These are phyloP conservation scores for Benitochromis conjunctus DNA, from an alignment of 2,113 vertebrate genomes.

Conservation along the genomic window DNA sequence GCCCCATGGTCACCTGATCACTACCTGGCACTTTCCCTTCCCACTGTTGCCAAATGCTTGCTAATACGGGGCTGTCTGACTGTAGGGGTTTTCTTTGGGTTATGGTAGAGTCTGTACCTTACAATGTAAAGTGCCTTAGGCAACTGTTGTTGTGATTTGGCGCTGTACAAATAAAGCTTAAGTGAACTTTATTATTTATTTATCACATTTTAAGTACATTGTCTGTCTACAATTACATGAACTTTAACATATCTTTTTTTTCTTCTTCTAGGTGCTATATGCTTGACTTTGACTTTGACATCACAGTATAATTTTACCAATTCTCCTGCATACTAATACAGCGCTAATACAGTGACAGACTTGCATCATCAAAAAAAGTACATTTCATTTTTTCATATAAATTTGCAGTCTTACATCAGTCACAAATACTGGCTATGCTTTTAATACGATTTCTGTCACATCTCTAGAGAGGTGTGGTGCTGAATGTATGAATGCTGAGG, in stretches of 20 bases:
- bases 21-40: neutral
- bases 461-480: neutral
- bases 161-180: neutral
- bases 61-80: neutral
- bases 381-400: neutral
- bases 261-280: fast-evolving
- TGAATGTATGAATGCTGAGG: neutral
- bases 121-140: neutral
- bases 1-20: too few relatives aligned
- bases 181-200: neutral
- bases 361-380: constrained; percentile 13
- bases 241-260: neutral
- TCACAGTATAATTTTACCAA: neutral
- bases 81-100: neutral
- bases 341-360: neutral
- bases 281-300: neutral
- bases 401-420: neutral
- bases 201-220: neutral
- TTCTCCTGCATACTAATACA: neutral
- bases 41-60: neutral
- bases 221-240: neutral
- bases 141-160: neutral
- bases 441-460: neutral
- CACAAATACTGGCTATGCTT: neutral
- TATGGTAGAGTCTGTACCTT: neutral